Evolutionary conservation across 2,888 invertebrate species (phyloP).

Genomic region (Exephanes ischioxanthus): DNA sequence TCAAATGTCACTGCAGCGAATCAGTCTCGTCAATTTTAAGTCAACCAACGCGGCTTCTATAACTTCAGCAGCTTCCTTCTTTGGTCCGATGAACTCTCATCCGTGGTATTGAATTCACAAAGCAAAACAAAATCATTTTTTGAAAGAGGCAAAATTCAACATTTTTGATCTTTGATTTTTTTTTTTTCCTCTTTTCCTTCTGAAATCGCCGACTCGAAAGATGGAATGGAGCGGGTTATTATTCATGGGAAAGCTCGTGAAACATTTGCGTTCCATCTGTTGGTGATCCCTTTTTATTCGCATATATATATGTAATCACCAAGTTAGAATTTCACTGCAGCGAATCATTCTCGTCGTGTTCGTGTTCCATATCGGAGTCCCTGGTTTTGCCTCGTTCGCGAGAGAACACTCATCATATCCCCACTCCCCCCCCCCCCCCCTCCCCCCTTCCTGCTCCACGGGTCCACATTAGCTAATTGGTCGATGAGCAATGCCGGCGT

Average conservation of each 20-base stretch:
- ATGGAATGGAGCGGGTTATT: constrained; percentile 5
- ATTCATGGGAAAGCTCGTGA: constrained; percentile 37
- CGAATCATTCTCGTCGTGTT: constrained; percentile 39
- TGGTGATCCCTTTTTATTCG: constrained; percentile 21
- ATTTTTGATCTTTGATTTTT: not conserved
- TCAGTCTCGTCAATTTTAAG: too few species aligned
- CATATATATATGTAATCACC: constrained; percentile 18
- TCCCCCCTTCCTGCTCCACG: constrained; percentile 2
- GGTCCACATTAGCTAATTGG: constrained; percentile 74
- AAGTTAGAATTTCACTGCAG: constrained; percentile 44
- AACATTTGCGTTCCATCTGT: constrained; percentile 40
- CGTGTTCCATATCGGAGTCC: constrained; percentile 37
- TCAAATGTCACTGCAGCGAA: too few species aligned
- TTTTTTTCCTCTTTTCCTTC: not conserved
- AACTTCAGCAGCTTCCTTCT: too few species aligned
- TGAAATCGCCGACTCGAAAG: constrained; percentile 1
- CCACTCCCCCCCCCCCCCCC: not conserved
- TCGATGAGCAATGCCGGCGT: constrained; percentile 55
- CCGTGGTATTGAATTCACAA: too few species aligned
- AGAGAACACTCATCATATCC: constrained; percentile 39
- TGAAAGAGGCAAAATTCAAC: too few species aligned
- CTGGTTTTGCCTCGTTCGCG: constrained; percentile 56
- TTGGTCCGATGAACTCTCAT: too few species aligned
- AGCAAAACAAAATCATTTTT: too few species aligned
- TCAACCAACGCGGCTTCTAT: too few species aligned